A percentile compares a stretch with the other conserved stretches of the same genome.
These are phyloP conservation scores for Enteromius anoplus DNA, from an alignment of 2,797 vertebrate species.

Conservation along the genomic window DNA sequence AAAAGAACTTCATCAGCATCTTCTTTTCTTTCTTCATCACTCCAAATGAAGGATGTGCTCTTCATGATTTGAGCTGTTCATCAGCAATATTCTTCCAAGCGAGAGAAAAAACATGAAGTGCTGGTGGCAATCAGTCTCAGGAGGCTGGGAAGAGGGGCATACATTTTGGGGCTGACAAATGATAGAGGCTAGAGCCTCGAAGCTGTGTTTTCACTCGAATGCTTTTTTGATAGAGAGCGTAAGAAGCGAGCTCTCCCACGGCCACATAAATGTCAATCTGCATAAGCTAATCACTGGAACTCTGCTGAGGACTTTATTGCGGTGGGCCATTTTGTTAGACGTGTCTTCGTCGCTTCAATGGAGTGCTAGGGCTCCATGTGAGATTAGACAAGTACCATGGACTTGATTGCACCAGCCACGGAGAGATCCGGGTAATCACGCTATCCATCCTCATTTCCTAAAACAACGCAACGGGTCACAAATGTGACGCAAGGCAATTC, in stretches of 20 bases:
- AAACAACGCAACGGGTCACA: constrained; percentile 41
- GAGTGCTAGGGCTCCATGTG: constrained; percentile 62
- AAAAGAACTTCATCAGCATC: constrained; percentile 47
- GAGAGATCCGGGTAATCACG: constrained; percentile 67
- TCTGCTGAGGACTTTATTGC: constrained; percentile 63
- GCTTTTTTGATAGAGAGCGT: constrained; percentile 52
- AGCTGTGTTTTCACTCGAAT: constrained; percentile 48
- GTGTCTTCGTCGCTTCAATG: constrained; percentile 51
- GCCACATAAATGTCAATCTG: constrained; percentile 62
- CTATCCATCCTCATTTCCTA: constrained; percentile 57
- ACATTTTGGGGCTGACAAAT: constrained; percentile 51
- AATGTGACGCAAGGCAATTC: constrained; percentile 28
- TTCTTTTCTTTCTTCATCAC: constrained; percentile 45
- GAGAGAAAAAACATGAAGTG: constrained; percentile 54
- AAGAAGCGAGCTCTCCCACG: constrained; percentile 42
- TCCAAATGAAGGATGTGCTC: constrained; percentile 53
- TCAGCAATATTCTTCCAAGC: constrained; percentile 48
- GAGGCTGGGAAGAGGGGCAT: constrained; percentile 45
- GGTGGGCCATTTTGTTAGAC: constrained; percentile 58
- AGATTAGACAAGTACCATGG: constrained; percentile 71
- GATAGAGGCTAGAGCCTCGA: constrained; percentile 47
- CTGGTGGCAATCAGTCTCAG: constrained; percentile 62
- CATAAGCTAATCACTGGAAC: constrained; percentile 63
- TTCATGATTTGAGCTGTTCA: constrained; percentile 50
- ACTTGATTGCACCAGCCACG: constrained; percentile 76